phyloP scores from a whole-genome alignment of 2,797 vertebrate species.

The Sus cebifrons region DNA sequence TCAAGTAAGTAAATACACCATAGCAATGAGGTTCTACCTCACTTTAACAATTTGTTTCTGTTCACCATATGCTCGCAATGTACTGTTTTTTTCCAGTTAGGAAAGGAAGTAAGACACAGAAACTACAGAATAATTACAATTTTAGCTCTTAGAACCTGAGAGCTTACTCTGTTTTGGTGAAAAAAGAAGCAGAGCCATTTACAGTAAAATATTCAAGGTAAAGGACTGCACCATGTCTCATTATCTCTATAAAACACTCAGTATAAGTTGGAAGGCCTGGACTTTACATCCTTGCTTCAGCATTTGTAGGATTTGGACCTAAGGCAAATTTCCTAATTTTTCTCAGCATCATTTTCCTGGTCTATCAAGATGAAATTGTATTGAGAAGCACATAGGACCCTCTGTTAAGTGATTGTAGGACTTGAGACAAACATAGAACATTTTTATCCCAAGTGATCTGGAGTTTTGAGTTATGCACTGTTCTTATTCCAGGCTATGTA shows the following conservation, averaged over 20 bases:
- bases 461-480: neutral
- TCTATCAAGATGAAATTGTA: neutral
- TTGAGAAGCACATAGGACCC: neutral
- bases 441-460: neutral
- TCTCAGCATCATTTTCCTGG: neutral
- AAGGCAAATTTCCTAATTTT: neutral
- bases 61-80: slow-evolving; percentile 13
- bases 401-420: neutral
- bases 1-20: slow-evolving; percentile 12
- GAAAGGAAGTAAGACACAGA: neutral
- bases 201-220: neutral
- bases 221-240: neutral
- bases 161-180: neutral
- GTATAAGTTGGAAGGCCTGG: neutral
- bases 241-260: neutral
- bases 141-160: neutral
- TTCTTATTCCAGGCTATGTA: neutral
- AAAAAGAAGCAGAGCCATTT: slow-evolving; percentile 10
- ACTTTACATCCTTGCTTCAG: neutral
- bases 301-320: neutral
- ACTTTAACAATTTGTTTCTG: slow-evolving; percentile 10
- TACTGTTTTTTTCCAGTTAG: neutral
- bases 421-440: neutral
- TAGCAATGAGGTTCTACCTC: neutral
- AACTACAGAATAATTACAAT: slow-evolving; percentile 37